Evolutionary conservation across 2,113 vertebrate species (phyloP).

Genomic region (Otis tarda): DNA sequence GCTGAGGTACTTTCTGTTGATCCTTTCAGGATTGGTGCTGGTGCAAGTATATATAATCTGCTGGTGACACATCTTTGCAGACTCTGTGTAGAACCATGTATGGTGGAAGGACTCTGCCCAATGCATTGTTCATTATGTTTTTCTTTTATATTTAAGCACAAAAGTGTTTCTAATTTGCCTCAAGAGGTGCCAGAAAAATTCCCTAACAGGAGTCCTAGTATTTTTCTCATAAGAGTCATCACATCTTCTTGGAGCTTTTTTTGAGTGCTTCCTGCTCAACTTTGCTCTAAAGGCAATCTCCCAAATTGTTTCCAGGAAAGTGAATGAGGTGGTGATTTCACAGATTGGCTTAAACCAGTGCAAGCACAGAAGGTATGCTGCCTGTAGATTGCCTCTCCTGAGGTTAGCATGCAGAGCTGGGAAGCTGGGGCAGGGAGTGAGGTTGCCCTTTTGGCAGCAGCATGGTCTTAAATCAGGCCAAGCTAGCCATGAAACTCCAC

Average conservation of each 20-base stretch:
- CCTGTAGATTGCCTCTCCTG: neutral
- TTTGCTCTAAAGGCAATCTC: neutral
- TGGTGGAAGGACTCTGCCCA: neutral
- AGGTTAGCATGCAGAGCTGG: neutral
- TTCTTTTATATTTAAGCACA: neutral
- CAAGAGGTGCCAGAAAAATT: neutral
- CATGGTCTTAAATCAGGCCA: neutral
- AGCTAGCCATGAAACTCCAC: neutral
- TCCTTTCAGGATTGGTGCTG: accelerated
- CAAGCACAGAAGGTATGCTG: neutral
- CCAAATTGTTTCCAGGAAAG: neutral
- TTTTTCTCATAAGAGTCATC: neutral
- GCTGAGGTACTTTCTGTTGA: neutral
- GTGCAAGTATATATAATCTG: neutral
- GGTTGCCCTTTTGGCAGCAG: neutral
- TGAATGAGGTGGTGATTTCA: neutral
- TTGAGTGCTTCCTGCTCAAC: neutral
- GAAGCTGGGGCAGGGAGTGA: neutral
- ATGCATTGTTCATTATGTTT: neutral
- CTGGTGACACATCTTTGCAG: neutral
- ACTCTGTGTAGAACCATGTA: neutral
- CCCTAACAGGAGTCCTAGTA: neutral
- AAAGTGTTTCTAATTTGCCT: neutral
- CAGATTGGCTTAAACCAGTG: neutral
- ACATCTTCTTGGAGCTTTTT: neutral